These are phyloP conservation scores for Lerista edwardsae DNA, from an alignment of 2,797 vertebrate genomes.

Conservation along the genomic window DNA sequence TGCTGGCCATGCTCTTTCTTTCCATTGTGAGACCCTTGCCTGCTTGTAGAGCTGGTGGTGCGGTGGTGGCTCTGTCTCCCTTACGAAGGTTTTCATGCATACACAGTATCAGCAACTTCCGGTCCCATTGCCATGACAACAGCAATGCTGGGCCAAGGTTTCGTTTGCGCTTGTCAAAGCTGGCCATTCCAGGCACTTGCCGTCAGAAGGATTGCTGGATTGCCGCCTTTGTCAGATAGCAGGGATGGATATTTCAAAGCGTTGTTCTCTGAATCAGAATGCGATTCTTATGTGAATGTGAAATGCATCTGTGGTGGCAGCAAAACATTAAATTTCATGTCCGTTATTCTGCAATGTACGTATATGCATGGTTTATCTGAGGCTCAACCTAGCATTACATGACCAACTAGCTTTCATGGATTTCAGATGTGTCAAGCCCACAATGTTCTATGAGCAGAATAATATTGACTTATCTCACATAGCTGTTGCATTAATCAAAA, in stretches of 20 bases:
- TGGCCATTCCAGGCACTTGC: not conserved
- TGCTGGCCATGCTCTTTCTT: not conserved
- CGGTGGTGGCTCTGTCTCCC: not conserved
- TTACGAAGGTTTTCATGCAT: not conserved
- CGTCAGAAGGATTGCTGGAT: not conserved
- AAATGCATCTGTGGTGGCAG: not conserved
- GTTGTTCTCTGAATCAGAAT: not conserved
- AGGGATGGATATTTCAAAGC: not conserved
- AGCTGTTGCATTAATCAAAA: not conserved
- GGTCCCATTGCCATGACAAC: not conserved
- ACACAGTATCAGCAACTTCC: slow-evolving; percentile 1
- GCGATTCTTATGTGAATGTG: not conserved
- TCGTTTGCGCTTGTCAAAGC: not conserved
- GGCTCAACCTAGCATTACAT: not conserved
- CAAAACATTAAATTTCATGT: not conserved
- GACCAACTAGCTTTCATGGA: not conserved
- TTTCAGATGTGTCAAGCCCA: not conserved
- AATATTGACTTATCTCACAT: not conserved
- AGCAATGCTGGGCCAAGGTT: slow-evolving; percentile 5
- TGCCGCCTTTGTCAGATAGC: not conserved
- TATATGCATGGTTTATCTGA: not conserved
- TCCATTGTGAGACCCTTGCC: not conserved
- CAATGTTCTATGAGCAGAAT: not conserved
- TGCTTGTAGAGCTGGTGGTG: not conserved
- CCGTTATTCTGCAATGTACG: not conserved